A percentile compares a stretch with the other conserved stretches of the same genome.
Conservation (phyloP, 1,140 invertebrate genomes). For the Sinonovacula constricta region DNA sequence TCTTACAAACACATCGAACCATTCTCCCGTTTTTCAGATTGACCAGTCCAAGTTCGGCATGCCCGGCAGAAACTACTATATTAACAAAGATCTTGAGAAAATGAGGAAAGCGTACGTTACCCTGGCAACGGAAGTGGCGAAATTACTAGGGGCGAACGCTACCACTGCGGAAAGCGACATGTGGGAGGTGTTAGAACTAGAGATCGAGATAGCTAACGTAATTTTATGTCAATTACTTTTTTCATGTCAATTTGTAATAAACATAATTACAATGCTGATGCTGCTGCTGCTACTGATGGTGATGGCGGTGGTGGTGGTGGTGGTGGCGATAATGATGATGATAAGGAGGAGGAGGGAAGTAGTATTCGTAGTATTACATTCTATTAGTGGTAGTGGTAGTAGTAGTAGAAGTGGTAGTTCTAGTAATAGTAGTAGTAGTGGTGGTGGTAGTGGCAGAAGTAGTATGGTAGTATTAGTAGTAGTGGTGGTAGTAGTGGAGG, state of each 20-base stretch:
- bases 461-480: no score
- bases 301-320: no score
- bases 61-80: conserved; percentile 88
- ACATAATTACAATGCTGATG: no score
- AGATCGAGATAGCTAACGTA: conserved; percentile 88
- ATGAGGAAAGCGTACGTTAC: conserved; percentile 85
- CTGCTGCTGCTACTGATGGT: no score
- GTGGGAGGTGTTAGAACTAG: conserved; percentile 85
- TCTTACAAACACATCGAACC: not conserved
- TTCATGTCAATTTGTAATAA: not conserved
- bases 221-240: conserved; percentile 43
- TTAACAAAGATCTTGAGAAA: conserved; percentile 83
- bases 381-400: no score
- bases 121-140: conserved; percentile 88
- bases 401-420: no score
- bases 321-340: no score
- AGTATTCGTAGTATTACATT: no score
- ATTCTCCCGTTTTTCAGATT: conserved; percentile 80
- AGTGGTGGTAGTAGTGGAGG: no score
- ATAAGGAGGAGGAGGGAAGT: no score
- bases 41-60: conserved; percentile 89
- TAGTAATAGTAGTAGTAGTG: no score
- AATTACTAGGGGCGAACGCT: conserved; percentile 84
- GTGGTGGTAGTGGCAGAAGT: no score
- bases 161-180: conserved; percentile 84